Evolutionary conservation across 35 echinoderm and acorn worm species (phyloP), one percentile per base, ranked within the genome.

Genomic region (Patiria miniata): DNA sequence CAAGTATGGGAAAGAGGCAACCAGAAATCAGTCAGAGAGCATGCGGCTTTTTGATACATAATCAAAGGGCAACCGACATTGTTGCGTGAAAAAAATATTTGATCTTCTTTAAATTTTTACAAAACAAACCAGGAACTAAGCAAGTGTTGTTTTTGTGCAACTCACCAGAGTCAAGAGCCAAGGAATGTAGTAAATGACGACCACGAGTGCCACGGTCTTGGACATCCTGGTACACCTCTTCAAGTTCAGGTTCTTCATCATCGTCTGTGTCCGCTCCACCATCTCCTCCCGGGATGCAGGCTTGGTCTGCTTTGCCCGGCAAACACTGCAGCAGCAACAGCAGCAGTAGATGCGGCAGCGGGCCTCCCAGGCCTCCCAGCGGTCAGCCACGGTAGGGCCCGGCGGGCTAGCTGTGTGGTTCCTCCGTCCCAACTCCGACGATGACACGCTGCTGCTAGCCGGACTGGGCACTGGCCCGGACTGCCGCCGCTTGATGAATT

Each of bases 91-190:
- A n/a, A n/a, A n/a, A n/a, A n/a, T n/a, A n/a, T n/a, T n/a, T n/a
- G n/a, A n/a, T n/a, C n/a, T n/a, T n/a, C n/a, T n/a, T n/a, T n/a
- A n/a, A n/a, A n/a, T n/a, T n/a, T n/a, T n/a, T n/a, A n/a, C n/a
- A n/a, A n/a, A n/a, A n/a, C n/a, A n/a, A n/a, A n/a, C n/a, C n/a
- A n/a, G n/a, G n/a, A n/a, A n/a, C n/a, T n/a, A n/a, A n/a, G n/a
- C n/a, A n/a, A n/a, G n/a, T n/a, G n/a, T n/a, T n/a, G n/a, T n/a
- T n/a, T n/a, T n/a, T 47, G 4, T 36, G 9, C 9, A 52, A 79
- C 91, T 88, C 87, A 93, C 91, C 86, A 86, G 58, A 26, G 85
- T 39, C n/a, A 88, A 37, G 8, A 53, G 22, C 91, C 91, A 93
- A 26, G 85, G 47, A 8, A 88, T 10, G 51, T 83, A 93, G 52